A percentile compares a stretch with the other conserved stretches of the same genome.
Evolutionary conservation across 2,888 invertebrate species (phyloP).

Genomic region (Drosophila silvestris): DNA sequence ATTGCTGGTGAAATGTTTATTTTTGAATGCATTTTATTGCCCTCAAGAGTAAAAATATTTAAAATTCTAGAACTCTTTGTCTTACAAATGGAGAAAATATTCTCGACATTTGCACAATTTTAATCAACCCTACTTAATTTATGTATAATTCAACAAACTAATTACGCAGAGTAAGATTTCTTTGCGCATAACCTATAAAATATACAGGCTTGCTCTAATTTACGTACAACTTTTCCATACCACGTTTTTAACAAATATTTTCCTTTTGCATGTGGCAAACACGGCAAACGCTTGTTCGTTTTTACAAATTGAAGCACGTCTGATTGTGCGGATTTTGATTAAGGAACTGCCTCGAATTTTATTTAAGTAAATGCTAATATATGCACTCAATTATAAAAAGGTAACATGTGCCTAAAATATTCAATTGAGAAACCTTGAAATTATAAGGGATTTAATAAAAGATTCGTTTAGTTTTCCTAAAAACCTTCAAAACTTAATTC

Average conservation of each 20-base stretch:
- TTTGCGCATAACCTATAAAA: background rate
- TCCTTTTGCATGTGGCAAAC: background rate
- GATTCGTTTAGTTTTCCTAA: background rate
- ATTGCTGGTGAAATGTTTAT: background rate
- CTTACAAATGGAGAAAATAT: background rate
- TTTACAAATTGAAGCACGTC: background rate
- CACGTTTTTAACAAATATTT: background rate
- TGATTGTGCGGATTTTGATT: background rate
- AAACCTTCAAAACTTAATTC: background rate
- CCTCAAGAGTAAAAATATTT: background rate
- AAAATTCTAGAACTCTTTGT: background rate
- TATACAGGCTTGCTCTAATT: background rate
- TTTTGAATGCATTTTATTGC: background rate
- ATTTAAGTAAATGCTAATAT: background rate
- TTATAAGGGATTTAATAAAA: background rate
- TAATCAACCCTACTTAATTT: background rate
- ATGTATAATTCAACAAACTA: background rate
- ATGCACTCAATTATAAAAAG: background rate
- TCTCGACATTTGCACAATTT: background rate
- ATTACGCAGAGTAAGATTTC: background rate
- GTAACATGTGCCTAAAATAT: background rate
- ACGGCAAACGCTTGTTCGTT: background rate
- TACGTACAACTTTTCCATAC: background rate
- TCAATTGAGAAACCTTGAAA: background rate
- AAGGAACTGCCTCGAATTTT: background rate